Evolutionary conservation across 2,888 invertebrate species (phyloP), one percentile per base, ranked within the genome.

Genomic region (Graphium colonna): DNA sequence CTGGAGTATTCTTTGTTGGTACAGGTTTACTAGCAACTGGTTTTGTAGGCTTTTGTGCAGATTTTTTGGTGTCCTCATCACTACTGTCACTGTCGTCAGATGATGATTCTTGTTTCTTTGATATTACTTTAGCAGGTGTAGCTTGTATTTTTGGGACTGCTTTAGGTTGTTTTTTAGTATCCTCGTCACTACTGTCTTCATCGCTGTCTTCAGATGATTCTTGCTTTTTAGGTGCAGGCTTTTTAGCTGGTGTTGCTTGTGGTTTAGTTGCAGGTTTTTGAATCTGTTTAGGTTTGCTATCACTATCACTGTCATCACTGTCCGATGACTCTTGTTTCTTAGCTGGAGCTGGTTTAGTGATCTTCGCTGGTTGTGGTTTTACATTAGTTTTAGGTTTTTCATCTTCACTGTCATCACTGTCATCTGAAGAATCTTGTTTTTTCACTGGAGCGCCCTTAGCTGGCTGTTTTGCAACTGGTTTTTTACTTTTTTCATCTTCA

Each of bases 401-500:
- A 38, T 60, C 57, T 16, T 60, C 61, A 50, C 58, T 58, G 38
- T 58, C 43, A 57, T 75, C 69, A 51, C 72, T 74, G 43, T 79
- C 81, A 15, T 71, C 71, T 18, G 77, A 76, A 15, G 87, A 77
- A 1, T 74, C 72, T 40, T 72, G 67, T 47, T 76, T 67, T 18
- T 72, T 74, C 52, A 71, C 76, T 42, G 79, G 65, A 47, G 74
- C 69, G 42, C 71, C 69, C 15, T 65, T 54, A 12, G 39, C 26
- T 40, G 61, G 56, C 36, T 52, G 50, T 57, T 62, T 75, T 49
- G 62, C 63, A 56, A 61, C 61, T 43, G 63, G 60, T 69, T 72
- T 64, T 58, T 75, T 74, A 18, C 75, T 77, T 26, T 78, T 78
- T 43, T 89, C 87, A 52, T 82, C 80, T 18, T 81, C 80, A 60